Evolutionary conservation across 2,888 invertebrate genomes (phyloP).

Genomic region (Galeopsomyia nigrocyanea): DNA sequence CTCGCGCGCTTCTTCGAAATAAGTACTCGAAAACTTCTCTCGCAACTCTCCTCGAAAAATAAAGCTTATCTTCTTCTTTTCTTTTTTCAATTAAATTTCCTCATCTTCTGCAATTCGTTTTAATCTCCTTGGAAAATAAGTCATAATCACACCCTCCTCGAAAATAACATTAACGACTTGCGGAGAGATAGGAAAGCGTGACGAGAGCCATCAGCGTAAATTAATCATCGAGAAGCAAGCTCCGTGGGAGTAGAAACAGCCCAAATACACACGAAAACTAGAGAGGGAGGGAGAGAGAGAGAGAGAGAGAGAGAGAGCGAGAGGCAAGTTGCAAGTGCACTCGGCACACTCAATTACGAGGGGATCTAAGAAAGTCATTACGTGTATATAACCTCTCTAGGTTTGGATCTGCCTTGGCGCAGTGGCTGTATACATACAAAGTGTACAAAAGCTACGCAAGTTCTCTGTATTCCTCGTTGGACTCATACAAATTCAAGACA

Average conservation of each 20-base stretch:
- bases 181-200: not conserved
- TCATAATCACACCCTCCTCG: not conserved
- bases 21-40: too few relatives aligned
- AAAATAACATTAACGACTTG: constrained; percentile 2
- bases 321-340: not conserved
- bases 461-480: constrained; percentile 12
- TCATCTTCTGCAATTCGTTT: not conserved
- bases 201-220: constrained; percentile 21
- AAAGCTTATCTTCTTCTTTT: too few relatives aligned
- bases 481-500: constrained; percentile 31
- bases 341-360: constrained; percentile 19
- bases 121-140: constrained; percentile 3
- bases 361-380: constrained; percentile 40
- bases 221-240: constrained; percentile 33
- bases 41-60: too few relatives aligned
- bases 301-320: not conserved
- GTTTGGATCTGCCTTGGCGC: too few relatives aligned
- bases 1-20: too few relatives aligned
- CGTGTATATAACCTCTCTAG: constrained; percentile 14
- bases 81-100: too few relatives aligned
- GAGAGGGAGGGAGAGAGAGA: not conserved
- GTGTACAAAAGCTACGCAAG: not conserved
- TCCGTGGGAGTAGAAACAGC: not conserved
- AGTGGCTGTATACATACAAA: too few relatives aligned
- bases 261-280: not conserved